Evolutionary conservation across 2,113 vertebrate species (phyloP), one percentile per base, ranked within the genome.

Genomic region (Scomber scombrus): DNA sequence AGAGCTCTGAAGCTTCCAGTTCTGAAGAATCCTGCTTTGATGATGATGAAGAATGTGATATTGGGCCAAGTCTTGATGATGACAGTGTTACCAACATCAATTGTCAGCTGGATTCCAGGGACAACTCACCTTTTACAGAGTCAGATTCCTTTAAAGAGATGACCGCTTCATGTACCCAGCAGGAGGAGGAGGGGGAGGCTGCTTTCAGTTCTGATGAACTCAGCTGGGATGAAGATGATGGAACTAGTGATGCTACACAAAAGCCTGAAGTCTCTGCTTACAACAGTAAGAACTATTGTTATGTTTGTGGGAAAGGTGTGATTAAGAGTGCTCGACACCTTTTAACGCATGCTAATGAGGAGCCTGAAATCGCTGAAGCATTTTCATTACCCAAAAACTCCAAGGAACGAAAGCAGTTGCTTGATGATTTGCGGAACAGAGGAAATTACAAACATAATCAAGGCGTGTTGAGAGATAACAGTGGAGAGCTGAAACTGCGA

Each of bases 371-470:
- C 0, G 78, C 84, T 9, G 18, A 80, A 81, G 82, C 75, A 11
- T 49, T 84, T 10, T 15, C 60, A 0, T 70, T 84, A 2, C 88
- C 62, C 1, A 61, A 60, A 55, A 5, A 12, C 0, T 89, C 90
- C 4, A 43, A 16, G 5, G 68, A 90, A 4, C 78, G 84, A 0
- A 84, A 64, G 50, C 11, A 0, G 8, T 2, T 62, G 5, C 40
- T 88, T 0, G 4, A 29, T 0, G 45, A 46, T 3, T 63, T 91
- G n/a, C 68, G 86, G 10, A 87, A 80, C 57, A 69, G 26, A 71
- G 88, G 90, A 15, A 91, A 91, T 40, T 80, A 66, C 52, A 21
- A 60, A 63, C 86, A 91, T n/a, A 89, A 90, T 50, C 56, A 85
- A 57, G 71, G 84, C 0, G 88, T 89, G 46, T 4, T 87, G 26